A percentile compares a stretch with the other conserved stretches of the same genome.
Evolutionary conservation across 2,797 vertebrate genomes (phyloP).

Genomic region (Peromyscus eremicus): DNA sequence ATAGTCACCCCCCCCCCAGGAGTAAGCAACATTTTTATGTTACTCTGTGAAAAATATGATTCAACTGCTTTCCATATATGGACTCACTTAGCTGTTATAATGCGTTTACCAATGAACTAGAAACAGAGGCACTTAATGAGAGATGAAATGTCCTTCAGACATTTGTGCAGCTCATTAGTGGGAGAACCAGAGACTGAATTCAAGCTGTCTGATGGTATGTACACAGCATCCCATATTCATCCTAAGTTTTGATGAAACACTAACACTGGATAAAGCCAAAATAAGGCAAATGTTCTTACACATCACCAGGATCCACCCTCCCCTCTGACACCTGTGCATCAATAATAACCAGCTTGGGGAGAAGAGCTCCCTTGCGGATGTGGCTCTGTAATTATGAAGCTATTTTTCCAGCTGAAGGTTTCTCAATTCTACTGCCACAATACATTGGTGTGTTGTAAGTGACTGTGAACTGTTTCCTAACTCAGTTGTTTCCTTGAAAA

Average conservation of each 20-base stretch:
- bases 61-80: background rate
- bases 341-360: constrained; percentile 36
- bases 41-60: constrained; percentile 12
- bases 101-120: background rate
- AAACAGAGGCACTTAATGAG: constrained; percentile 39
- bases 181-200: constrained; percentile 25
- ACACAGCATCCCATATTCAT: background rate
- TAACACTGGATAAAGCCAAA: background rate
- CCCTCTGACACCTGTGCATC: background rate
- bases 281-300: background rate
- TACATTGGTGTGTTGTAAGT: constrained; percentile 51
- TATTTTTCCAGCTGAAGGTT: constrained; percentile 63
- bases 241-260: constrained; percentile 12
- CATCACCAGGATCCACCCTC: background rate
- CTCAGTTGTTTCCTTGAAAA: constrained; percentile 59
- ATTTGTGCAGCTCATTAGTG: background rate
- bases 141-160: constrained; percentile 43
- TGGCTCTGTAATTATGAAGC: constrained; percentile 60
- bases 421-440: constrained; percentile 70
- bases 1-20: background rate
- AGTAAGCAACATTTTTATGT: constrained; percentile 22
- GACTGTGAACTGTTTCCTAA: constrained; percentile 67
- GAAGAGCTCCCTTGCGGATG: constrained; percentile 6
- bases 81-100: background rate
- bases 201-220: background rate